Evolutionary conservation across 2,113 vertebrate species (phyloP), one percentile per base, ranked within the genome.

Genomic region (Muntiacus reevesi): DNA sequence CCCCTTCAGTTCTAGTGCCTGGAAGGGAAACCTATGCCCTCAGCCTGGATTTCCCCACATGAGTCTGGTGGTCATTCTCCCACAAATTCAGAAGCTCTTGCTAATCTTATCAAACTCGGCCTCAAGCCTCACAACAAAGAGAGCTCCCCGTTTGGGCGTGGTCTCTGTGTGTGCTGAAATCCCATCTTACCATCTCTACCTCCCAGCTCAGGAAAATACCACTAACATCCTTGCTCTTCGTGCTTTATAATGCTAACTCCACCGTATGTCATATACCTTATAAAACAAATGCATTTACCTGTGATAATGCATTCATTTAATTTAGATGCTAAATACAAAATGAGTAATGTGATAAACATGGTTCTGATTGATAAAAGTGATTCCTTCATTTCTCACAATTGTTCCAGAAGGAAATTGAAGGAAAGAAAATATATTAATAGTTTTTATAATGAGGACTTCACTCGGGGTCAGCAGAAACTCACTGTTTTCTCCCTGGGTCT

Each of bases 261-360:
- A 84, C 64, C 43, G 52, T 74, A 17, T 4, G 81, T 57, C 40
- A 40, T 21, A 76, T 27, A 67, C 62, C 17, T 21, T 87, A 23
- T 76, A 93, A 98, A 98, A 78, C 57, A 98, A 97, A 94, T 85
- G 59, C 28, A 55, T 74, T 98, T 97, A 95, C 89, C 76, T 92
- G 54, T 30, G 88, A 47, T 81, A 85, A 13, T 36, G 1, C 30
- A 43, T 76, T 30, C 81, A 19, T 94, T 97, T 97, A 97, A 96
- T 95, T 98, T 91, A 90, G 98, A 87, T 93, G 40, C 87, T 93
- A 94, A 98, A 93, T 19, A 14, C 71, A n/a, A 91, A 95, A 71
- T 97, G 36, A 97, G 90, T 94, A 93, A 95, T 52, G 9, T 33
- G 91, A 50, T 71, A 89, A 97, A 96, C 36, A 82, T 88, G 27